phyloP scores from a whole-genome alignment of 2,113 vertebrate species.

The Prionailurus viverrinus region DNA sequence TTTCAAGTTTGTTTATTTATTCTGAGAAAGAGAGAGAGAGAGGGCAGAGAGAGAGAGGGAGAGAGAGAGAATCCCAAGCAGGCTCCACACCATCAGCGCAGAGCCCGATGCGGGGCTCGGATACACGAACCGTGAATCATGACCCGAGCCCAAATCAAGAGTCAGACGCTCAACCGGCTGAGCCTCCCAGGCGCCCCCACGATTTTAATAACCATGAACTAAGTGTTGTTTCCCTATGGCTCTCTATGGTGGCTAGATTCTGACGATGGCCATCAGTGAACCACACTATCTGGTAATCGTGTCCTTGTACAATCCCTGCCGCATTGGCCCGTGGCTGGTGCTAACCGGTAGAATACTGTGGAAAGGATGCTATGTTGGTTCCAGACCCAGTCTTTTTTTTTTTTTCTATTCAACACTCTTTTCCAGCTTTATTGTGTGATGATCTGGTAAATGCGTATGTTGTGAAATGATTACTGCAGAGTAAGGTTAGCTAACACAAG shows the following conservation, averaged over 20 bases:
- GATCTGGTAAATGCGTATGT: neutral
- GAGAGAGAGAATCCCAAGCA: too few relatives aligned
- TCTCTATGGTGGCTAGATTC: neutral
- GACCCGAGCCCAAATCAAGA: too few relatives aligned
- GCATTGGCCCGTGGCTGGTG: neutral
- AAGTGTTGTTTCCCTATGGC: neutral
- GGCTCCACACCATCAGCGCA: too few relatives aligned
- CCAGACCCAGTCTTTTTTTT: neutral
- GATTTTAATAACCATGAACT: constrained; percentile 20
- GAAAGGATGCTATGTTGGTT: neutral
- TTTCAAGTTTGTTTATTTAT: too few relatives aligned
- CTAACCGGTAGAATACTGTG: neutral
- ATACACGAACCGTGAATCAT: too few relatives aligned
- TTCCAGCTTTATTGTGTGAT: neutral
- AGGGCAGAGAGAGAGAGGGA: too few relatives aligned
- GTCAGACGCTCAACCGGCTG: too few relatives aligned
- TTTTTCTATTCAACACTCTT: neutral
- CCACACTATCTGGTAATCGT: neutral
- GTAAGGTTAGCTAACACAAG: neutral
- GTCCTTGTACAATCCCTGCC: neutral
- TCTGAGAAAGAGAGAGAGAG: too few relatives aligned
- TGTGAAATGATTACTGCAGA: neutral
- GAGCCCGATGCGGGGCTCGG: too few relatives aligned
- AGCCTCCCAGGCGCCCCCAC: too few relatives aligned
- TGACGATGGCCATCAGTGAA: neutral